Evolutionary conservation across 2,113 vertebrate genomes (phyloP).

Genomic region (Notothenia coriiceps): DNA sequence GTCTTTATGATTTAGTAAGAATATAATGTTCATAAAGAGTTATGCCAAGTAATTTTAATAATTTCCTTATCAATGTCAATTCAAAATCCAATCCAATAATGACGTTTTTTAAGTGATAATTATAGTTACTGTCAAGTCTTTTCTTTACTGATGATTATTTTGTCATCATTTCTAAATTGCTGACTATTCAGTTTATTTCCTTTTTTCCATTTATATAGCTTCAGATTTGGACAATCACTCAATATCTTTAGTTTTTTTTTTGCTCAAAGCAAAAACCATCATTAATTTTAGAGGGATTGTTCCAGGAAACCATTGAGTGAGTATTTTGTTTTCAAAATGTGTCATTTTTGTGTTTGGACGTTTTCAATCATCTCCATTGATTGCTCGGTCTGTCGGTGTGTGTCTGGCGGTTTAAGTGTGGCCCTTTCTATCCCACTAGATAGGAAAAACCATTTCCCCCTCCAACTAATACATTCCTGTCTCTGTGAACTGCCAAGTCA

Average conservation of each 20-base stretch:
- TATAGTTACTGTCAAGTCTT: slow-evolving; percentile 15
- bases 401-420: slow-evolving; percentile 32
- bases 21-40: too few species aligned
- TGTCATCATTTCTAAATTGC: slow-evolving; percentile 10
- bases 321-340: slow-evolving; percentile 56
- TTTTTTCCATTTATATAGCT: slow-evolving; percentile 10
- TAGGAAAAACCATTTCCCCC: slow-evolving; percentile 38
- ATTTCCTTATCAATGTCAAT: slow-evolving; percentile 4
- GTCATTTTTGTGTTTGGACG: slow-evolving; percentile 60
- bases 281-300: slow-evolving; percentile 53
- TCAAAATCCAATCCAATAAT: slow-evolving; percentile 15
- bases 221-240: slow-evolving; percentile 17
- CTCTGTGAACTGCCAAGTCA: slow-evolving; percentile 62
- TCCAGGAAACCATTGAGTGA: slow-evolving; percentile 42
- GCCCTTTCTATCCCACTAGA: slow-evolving; percentile 50
- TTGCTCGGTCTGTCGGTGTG: slow-evolving; percentile 33
- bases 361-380: slow-evolving; percentile 69
- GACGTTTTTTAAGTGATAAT: slow-evolving; percentile 21
- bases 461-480: slow-evolving; percentile 62
- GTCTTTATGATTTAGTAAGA: too few species aligned
- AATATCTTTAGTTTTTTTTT: background rate
- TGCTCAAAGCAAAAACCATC: slow-evolving; percentile 21
- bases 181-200: slow-evolving; percentile 14
- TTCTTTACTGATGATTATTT: slow-evolving; percentile 13
- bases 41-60: too few species aligned